A percentile compares a stretch with the other conserved stretches of the same genome.
Evolutionary conservation across 2,888 invertebrate genomes (phyloP).

Genomic region (Cantharis lateralis): DNA sequence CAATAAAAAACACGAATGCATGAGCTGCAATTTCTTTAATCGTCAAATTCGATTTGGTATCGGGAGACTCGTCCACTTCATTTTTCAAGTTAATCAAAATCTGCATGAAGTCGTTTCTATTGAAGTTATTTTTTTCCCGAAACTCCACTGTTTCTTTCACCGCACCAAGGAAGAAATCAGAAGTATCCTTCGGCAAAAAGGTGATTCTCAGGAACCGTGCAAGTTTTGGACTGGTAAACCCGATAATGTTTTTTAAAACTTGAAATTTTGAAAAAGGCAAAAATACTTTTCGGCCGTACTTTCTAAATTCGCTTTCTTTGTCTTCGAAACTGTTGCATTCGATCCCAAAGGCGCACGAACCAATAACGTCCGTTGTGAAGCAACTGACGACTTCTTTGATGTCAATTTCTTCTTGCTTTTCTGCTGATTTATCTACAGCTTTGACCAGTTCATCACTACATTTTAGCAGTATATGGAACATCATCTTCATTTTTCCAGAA

Average conservation of each 20-base stretch:
- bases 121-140: constrained; percentile 35
- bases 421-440: constrained; percentile 45
- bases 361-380: constrained; percentile 60
- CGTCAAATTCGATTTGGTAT: constrained; percentile 1
- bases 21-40: constrained; percentile 37
- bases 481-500: constrained; percentile 65
- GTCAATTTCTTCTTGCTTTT: constrained; percentile 47
- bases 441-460: constrained; percentile 58
- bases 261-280: constrained; percentile 19
- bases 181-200: constrained; percentile 34
- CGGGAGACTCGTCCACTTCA: background rate
- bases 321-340: constrained; percentile 60
- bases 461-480: constrained; percentile 63
- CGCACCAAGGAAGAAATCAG: constrained; percentile 39
- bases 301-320: constrained; percentile 56
- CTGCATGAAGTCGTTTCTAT: constrained; percentile 52
- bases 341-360: constrained; percentile 62
- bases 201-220: constrained; percentile 32
- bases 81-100: constrained; percentile 43
- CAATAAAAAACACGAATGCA: constrained; percentile 42
- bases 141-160: constrained; percentile 40
- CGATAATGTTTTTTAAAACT: constrained; percentile 49
- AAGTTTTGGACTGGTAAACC: constrained; percentile 56
- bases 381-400: constrained; percentile 54
- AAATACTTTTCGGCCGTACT: constrained; percentile 28